Conservation (phyloP, 2,797 vertebrate species). For the Ibycter americanus region DNA sequence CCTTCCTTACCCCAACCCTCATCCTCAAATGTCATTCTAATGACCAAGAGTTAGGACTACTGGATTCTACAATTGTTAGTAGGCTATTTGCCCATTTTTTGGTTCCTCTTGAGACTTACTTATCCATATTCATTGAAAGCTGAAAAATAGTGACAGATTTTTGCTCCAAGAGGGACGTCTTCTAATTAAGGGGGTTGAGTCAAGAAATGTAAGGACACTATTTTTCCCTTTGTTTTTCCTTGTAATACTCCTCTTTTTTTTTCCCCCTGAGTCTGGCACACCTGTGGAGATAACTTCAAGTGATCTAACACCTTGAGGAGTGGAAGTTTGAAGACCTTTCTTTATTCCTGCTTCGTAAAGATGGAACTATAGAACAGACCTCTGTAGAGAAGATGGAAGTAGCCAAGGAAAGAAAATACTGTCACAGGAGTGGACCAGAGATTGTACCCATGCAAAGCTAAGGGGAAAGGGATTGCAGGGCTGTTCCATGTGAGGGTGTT, state of each 20-base stretch:
- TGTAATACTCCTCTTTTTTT: not conserved
- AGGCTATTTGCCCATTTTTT: not conserved
- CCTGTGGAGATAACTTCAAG: not conserved
- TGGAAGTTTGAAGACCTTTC: not conserved
- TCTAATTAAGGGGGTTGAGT: not conserved
- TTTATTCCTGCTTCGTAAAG: not conserved
- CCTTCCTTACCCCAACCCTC: not conserved
- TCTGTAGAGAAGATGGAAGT: not conserved
- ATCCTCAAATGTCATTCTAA: not conserved
- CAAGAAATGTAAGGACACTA: not conserved
- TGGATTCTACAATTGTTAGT: not conserved
- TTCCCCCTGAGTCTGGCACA: not conserved
- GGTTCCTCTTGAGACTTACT: not conserved
- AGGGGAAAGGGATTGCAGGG: not conserved
- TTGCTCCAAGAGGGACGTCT: not conserved
- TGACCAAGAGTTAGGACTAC: not conserved
- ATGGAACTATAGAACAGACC: not conserved
- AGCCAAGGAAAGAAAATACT: not conserved
- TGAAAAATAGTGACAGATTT: not conserved
- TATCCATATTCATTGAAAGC: not conserved
- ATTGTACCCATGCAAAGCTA: not conserved
- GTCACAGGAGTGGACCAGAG: not conserved
- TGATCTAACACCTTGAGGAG: not conserved
- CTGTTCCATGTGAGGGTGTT: not conserved
- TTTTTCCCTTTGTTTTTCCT: not conserved